A percentile compares a stretch with the other conserved stretches of the same genome.
Conservation (phyloP, 2,797 vertebrate genomes). For the Onychomys leucogaster region DNA sequence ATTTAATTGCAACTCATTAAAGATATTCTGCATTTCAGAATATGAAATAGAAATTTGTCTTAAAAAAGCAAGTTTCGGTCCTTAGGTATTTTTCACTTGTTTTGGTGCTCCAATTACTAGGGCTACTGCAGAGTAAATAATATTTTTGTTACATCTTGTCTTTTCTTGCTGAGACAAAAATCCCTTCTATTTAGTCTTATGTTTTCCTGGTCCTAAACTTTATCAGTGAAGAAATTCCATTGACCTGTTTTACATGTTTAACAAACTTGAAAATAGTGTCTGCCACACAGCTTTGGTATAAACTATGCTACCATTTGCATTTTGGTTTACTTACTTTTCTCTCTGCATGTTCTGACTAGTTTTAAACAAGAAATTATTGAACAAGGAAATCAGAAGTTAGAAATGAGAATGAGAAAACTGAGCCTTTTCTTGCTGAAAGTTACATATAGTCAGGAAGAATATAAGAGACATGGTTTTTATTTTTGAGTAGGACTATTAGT, state of each 20-base stretch:
- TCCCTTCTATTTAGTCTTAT: not conserved
- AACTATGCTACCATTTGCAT: constrained; percentile 59
- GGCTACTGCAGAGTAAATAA: constrained; percentile 19
- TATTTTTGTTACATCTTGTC: constrained; percentile 17
- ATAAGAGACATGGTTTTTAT: not conserved
- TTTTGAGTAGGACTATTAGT: not conserved
- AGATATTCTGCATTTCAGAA: constrained; percentile 19
- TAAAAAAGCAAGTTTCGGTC: not conserved
- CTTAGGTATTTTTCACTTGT: constrained; percentile 37
- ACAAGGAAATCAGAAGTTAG: constrained; percentile 63
- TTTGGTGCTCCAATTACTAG: constrained; percentile 47
- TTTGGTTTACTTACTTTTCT: constrained; percentile 54
- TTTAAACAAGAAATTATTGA: constrained; percentile 63
- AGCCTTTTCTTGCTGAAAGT: constrained; percentile 53
- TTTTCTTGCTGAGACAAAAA: constrained; percentile 63
- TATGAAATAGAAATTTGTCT: constrained; percentile 10
- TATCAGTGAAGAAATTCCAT: constrained; percentile 50
- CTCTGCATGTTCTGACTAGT: constrained; percentile 50
- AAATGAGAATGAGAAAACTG: not conserved
- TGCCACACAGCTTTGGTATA: not conserved
- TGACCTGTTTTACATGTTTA: constrained; percentile 53
- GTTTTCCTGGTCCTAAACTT: constrained; percentile 33
- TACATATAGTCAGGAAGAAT: not conserved
- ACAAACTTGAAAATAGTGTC: constrained; percentile 56
- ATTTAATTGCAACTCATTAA: constrained; percentile 40